Evolutionary conservation across 2,113 vertebrate genomes (phyloP), one percentile per base, ranked within the genome.

Genomic region (Aythya baeri): DNA sequence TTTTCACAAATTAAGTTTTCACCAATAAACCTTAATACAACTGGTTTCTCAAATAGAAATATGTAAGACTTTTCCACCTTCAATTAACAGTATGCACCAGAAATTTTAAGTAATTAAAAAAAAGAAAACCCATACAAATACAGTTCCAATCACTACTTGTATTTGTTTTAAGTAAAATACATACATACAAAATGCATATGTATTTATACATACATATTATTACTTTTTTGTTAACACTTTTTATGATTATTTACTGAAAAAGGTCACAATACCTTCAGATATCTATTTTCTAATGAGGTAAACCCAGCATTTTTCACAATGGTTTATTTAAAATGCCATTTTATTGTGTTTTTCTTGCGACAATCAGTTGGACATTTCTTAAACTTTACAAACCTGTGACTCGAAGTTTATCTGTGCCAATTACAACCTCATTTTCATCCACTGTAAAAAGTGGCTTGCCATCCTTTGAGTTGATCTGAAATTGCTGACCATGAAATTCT

Each of bases 321-420:
- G 18, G 27, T 0, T 1, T n/a, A 83, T 49, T 72, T 68, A 5
- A 88, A 91, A 44, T 18, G 11, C 1, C 52, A 26, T 58, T 38
- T 79, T 46, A 31, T 10, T 62, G 5, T 27, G 13, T 31, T 78
- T 83, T 41, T 34, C 22, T 71, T 66, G 32, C 31, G 52, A 2
- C 8, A 80, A 32, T 61, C 76, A 86, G 81, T 54, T 54, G 11
- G 17, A 6, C 14, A 77, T 82, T 85, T 90, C 67, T 83, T 68
- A 82, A 72, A 58, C 8, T 9, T 73, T 83, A 95, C 97, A 17
- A 97, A 99, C 99, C 99, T 97, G 99, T 99, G 84, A 99, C 98
- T 91, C 99, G 98, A 76, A 99, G 99, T 96, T 98, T 99, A 71
- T 99, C 99, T 46, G 98, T 98, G 68, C 99, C 99, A 78, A 99